Evolutionary conservation across 2,797 vertebrate genomes (phyloP).

Genomic region (Pelochelys cantorii): DNA sequence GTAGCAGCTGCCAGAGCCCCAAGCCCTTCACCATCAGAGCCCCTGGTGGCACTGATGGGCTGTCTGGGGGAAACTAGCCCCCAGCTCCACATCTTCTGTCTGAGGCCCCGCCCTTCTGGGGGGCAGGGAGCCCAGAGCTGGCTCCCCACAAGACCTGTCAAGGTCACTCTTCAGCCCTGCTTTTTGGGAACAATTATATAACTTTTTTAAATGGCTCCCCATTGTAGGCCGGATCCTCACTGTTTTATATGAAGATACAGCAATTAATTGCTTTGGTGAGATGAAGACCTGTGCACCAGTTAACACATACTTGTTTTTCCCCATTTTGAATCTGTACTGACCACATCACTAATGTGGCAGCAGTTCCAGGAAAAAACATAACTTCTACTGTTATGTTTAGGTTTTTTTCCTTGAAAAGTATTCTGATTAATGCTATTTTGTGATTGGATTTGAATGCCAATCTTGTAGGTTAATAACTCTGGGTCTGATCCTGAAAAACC

Average conservation of each 20-base stretch:
- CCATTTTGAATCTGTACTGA: conserved; percentile 37
- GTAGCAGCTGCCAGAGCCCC: too few relatives aligned
- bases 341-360: conserved; percentile 26
- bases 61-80: too few relatives aligned
- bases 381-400: conserved; percentile 7
- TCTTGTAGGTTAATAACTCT: conserved; percentile 51
- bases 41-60: too few relatives aligned
- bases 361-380: not conserved
- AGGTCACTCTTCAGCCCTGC: too few relatives aligned
- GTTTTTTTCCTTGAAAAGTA: conserved; percentile 9
- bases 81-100: too few relatives aligned
- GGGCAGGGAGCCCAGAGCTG: too few relatives aligned
- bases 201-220: conserved; percentile 9
- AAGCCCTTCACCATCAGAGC: too few relatives aligned
- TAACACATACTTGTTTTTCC: conserved; percentile 7
- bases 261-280: not conserved
- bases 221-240: not conserved
- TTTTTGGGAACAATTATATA: conserved; percentile 9
- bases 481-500: not conserved
- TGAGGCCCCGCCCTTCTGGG: too few relatives aligned
- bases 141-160: too few relatives aligned
- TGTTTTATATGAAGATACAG: conserved; percentile 32
- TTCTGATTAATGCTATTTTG: conserved; percentile 40
- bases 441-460: conserved; percentile 44
- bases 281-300: not conserved